These are phyloP conservation scores for Ditylenchus dipsaci DNA, from an alignment of 1,140 invertebrate genomes.

Conservation along the genomic window DNA sequence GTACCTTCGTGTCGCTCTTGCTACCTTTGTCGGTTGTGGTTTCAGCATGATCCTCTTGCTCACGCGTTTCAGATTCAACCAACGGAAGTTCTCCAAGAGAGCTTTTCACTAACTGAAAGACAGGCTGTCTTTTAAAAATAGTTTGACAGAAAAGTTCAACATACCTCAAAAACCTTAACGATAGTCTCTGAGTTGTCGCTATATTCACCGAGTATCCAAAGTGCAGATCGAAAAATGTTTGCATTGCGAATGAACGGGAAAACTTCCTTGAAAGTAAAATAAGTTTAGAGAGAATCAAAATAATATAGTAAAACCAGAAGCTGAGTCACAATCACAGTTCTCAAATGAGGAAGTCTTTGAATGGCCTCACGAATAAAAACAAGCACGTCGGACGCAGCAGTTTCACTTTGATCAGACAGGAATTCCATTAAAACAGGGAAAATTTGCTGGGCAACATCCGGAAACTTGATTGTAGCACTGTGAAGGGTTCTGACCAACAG, in stretches of 20 bases:
- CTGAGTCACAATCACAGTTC: conserved; percentile 70
- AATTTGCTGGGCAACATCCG: conserved; percentile 85
- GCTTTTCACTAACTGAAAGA: conserved; percentile 35
- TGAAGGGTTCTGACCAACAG: conserved; percentile 89
- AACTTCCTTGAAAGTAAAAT: conserved; percentile 67
- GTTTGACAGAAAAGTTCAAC: too few species aligned
- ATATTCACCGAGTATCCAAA: conserved; percentile 98
- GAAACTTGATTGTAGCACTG: conserved; percentile 91
- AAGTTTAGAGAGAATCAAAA: not conserved
- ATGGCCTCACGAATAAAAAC: conserved; percentile 90
- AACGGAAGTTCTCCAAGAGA: conserved; percentile 70
- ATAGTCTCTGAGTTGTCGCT: conserved; percentile 70
- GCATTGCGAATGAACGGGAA: conserved; percentile 71
- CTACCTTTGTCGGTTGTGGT: conserved; percentile 14
- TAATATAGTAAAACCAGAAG: conserved; percentile 50
- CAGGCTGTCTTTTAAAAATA: too few species aligned
- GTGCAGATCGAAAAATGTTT: conserved; percentile 78
- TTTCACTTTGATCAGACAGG: conserved; percentile 85
- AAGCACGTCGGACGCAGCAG: conserved; percentile 86
- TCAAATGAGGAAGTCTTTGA: conserved; percentile 78
- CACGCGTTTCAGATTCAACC: conserved; percentile 70
- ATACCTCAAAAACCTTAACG: conserved; percentile 34
- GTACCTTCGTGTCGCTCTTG: conserved; percentile 16
- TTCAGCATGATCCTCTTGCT: conserved; percentile 63
- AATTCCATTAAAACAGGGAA: conserved; percentile 93